These are phyloP conservation scores for Dasypus novemcinctus DNA, from an alignment of 2,113 vertebrate genomes.

Conservation along the genomic window DNA sequence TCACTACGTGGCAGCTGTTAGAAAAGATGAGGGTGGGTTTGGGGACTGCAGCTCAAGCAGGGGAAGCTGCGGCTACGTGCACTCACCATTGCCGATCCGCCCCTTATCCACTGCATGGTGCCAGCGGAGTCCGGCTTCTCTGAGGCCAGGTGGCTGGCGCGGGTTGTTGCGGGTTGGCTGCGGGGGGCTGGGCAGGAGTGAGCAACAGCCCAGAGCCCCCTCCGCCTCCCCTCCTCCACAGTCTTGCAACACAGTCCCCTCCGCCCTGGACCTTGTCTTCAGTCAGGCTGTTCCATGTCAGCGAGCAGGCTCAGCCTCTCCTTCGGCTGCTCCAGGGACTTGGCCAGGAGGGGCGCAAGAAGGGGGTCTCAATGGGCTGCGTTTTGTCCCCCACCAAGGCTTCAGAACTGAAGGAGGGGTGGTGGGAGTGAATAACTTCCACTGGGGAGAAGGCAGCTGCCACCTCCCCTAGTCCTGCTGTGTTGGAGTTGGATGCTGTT, in stretches of 20 bases:
- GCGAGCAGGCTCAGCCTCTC: slow-evolving; percentile 54
- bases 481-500: slow-evolving; percentile 53
- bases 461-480: slow-evolving; percentile 26
- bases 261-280: slow-evolving; percentile 58
- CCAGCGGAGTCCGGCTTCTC: slow-evolving; percentile 65
- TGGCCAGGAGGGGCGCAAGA: background rate
- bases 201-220: slow-evolving; percentile 67
- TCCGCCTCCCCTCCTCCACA: slow-evolving; percentile 65
- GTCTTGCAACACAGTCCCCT: slow-evolving; percentile 67
- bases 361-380: background rate
- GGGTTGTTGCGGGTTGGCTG: slow-evolving; percentile 56
- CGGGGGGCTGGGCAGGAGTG: slow-evolving; percentile 44
- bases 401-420: slow-evolving; percentile 26
- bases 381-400: slow-evolving; percentile 53
- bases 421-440: slow-evolving; percentile 18
- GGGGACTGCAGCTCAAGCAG: slow-evolving; percentile 64
- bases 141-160: slow-evolving; percentile 57
- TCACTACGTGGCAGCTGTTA: slow-evolving; percentile 60
- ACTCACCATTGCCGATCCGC: slow-evolving; percentile 87
- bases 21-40: slow-evolving; percentile 67
- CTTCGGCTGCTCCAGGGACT: slow-evolving; percentile 13
- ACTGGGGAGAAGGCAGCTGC: slow-evolving; percentile 23
- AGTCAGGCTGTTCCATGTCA: slow-evolving; percentile 62
- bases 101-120: slow-evolving; percentile 88
- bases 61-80: slow-evolving; percentile 76